phyloP scores from a whole-genome alignment of 2,888 invertebrate genomes.

The Urechis unicinctus region DNA sequence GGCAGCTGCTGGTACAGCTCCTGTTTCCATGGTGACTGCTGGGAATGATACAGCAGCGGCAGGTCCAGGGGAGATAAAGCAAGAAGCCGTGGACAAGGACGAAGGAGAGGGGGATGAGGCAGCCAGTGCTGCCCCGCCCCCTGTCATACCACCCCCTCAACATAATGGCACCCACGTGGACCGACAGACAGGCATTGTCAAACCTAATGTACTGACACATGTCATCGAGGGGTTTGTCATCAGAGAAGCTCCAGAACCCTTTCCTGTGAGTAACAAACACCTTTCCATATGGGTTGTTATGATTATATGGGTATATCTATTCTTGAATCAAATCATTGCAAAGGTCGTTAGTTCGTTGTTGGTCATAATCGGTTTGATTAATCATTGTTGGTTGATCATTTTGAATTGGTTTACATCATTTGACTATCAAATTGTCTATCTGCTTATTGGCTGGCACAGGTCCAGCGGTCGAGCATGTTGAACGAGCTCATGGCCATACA shows the following conservation, averaged over 20 bases:
- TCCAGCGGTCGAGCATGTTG: neutral
- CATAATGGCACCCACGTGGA: conserved; percentile 15
- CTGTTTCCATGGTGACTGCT: conserved; percentile 16
- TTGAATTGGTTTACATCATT: too few species aligned
- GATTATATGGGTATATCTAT: neutral
- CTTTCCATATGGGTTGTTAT: neutral
- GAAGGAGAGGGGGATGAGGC: conserved; percentile 6
- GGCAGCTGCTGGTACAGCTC: neutral
- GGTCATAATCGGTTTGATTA: neutral
- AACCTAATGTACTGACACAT: conserved; percentile 90
- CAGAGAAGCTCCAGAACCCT: conserved; percentile 68
- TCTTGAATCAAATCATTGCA: neutral
- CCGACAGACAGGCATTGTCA: conserved; percentile 75
- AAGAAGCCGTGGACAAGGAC: neutral
- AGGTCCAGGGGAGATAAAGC: neutral
- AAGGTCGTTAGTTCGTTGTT: too few species aligned
- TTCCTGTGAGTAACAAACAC: conserved; percentile 48
- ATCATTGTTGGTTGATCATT: neutral
- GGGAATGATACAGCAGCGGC: conserved; percentile 1
- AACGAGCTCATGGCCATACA: neutral
- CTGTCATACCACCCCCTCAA: neutral
- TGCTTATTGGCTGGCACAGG: too few species aligned
- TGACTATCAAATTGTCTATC: too few species aligned
- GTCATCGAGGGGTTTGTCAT: conserved; percentile 96
- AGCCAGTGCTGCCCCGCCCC: neutral